A percentile compares a stretch with the other conserved stretches of the same genome.
phyloP scores from a whole-genome alignment of 2,113 vertebrate species.

The Lucifuga dentata region DNA sequence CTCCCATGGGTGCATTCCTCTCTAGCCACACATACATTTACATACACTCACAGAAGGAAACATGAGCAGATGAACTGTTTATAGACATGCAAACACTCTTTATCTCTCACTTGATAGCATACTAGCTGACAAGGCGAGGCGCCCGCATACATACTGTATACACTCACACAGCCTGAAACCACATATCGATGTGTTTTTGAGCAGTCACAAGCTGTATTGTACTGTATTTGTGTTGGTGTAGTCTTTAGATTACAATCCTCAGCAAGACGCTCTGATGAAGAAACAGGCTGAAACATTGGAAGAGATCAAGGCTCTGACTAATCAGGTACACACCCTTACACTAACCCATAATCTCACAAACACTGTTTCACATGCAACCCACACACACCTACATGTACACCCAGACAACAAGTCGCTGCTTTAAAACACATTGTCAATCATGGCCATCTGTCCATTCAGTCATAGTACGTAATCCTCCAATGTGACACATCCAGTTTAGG shows the following conservation, averaged over 20 bases:
- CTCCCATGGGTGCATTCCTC: constrained; percentile 54
- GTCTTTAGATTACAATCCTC: constrained; percentile 82
- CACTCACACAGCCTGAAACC: constrained; percentile 13
- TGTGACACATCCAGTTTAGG: constrained; percentile 45
- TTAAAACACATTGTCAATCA: background rate
- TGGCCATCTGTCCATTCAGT: constrained; percentile 35
- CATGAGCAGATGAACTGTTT: constrained; percentile 48
- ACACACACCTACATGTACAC: constrained; percentile 10
- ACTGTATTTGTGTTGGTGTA: constrained; percentile 64
- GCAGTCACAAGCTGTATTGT: constrained; percentile 17
- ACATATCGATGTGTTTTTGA: constrained; percentile 50
- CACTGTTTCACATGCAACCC: background rate
- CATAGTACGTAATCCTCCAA: constrained; percentile 1
- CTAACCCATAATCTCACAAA: background rate
- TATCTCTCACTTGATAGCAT: constrained; percentile 30
- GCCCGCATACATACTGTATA: background rate
- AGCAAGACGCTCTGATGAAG: constrained; percentile 87
- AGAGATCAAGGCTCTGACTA: constrained; percentile 86
- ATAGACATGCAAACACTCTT: constrained; percentile 41
- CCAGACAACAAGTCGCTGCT: constrained; percentile 16
- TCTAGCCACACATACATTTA: constrained; percentile 20
- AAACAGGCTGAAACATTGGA: constrained; percentile 88
- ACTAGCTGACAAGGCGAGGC: background rate
- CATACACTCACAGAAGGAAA: constrained; percentile 37
- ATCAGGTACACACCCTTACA: constrained; percentile 83